These are phyloP conservation scores for Daphoenositta chrysoptera DNA, from an alignment of 2,113 vertebrate genomes.

Conservation along the genomic window DNA sequence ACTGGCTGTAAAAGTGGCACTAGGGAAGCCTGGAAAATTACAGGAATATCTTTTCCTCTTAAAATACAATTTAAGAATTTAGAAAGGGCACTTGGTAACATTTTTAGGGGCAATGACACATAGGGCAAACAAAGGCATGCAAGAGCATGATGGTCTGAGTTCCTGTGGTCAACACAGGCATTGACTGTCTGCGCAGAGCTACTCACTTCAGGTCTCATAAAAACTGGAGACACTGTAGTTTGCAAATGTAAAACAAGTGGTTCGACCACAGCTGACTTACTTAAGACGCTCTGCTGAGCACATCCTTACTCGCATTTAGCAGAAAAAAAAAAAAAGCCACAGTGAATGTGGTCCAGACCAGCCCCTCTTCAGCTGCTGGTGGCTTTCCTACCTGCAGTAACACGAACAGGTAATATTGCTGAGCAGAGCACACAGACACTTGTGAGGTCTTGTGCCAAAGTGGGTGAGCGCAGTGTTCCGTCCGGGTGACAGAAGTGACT, in stretches of 20 bases:
- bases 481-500: not conserved
- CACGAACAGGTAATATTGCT: rapidly evolving
- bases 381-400: not conserved
- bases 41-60: not conserved
- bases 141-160: not conserved
- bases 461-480: rapidly evolving
- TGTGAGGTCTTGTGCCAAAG: not conserved
- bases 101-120: not conserved
- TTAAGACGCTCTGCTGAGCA: not conserved
- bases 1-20: not conserved
- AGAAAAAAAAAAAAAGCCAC: not conserved
- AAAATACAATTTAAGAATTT: not conserved
- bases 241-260: not conserved
- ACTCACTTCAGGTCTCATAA: not conserved
- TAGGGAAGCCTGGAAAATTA: not conserved
- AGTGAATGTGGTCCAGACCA: rapidly evolving
- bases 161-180: not conserved
- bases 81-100: not conserved
- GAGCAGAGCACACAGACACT: not conserved
- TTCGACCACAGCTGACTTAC: not conserved
- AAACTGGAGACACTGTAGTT: not conserved
- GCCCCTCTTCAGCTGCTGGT: not conserved
- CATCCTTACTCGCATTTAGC: not conserved
- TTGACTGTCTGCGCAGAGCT: not conserved
- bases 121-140: not conserved